Percentiles rank a stretch among this genome's conserved stretches.
Evolutionary conservation across 1,140 invertebrate genomes (phyloP).

Genomic region (Wasmannia auropunctata): DNA sequence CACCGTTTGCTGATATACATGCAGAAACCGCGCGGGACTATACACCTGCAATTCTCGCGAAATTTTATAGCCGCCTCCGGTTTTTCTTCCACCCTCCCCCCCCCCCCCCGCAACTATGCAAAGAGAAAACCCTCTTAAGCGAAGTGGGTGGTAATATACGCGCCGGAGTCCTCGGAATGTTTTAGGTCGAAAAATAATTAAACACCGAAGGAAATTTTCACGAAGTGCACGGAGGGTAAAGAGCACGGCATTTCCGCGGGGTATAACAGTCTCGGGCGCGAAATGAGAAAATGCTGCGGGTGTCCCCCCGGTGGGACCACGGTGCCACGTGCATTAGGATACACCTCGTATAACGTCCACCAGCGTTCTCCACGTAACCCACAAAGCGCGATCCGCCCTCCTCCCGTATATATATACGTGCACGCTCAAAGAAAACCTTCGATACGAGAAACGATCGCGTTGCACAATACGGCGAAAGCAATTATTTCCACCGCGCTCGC

Average conservation of each 20-base stretch:
- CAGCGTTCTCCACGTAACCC: constrained; percentile 26
- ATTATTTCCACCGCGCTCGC: constrained; percentile 50
- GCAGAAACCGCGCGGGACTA: neutral
- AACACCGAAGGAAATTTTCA: constrained; percentile 48
- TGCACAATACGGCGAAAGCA: constrained; percentile 67
- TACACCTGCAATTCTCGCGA: no score
- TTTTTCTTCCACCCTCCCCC: neutral
- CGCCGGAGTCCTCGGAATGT: constrained; percentile 1
- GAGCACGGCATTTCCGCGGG: constrained; percentile 24
- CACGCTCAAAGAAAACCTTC: constrained; percentile 46
- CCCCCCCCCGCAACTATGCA: neutral
- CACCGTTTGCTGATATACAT: neutral
- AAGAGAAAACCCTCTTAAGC: constrained; percentile 5
- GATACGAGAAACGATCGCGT: constrained; percentile 59
- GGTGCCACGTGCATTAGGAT: constrained; percentile 39
- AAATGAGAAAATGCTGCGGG: constrained; percentile 47
- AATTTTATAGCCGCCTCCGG: neutral
- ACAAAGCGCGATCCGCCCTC: constrained; percentile 7
- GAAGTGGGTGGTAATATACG: constrained; percentile 31
- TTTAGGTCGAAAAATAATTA: constrained; percentile 51
- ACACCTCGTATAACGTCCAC: constrained; percentile 23
- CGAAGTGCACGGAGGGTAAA: neutral
- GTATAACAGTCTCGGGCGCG: constrained; percentile 37
- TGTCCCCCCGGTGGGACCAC: constrained; percentile 1
- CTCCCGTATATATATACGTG: no score